A percentile compares a stretch with the other conserved stretches of the same genome.
These are phyloP conservation scores for Xenopus petersii DNA, from an alignment of 2,797 vertebrate genomes.

Conservation along the genomic window DNA sequence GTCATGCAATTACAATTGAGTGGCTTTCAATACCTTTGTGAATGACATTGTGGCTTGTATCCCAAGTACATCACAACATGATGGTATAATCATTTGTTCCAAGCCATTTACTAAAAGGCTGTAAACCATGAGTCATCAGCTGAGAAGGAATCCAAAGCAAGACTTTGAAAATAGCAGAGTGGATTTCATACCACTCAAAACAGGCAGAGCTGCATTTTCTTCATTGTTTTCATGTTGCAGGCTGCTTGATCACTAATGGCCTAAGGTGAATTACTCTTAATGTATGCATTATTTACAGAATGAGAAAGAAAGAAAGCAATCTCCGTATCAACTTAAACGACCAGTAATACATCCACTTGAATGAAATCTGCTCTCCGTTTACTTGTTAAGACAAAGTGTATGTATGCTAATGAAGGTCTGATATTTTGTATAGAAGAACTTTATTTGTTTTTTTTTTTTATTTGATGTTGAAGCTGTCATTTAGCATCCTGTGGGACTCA, in stretches of 20 bases:
- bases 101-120: neutral
- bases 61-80: neutral
- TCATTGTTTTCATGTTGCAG: neutral
- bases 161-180: neutral
- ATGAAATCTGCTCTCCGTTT: too few relatives aligned
- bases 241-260: neutral
- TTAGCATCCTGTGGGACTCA: too few relatives aligned
- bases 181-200: too few relatives aligned
- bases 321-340: too few relatives aligned
- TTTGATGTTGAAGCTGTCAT: too few relatives aligned
- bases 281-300: too few relatives aligned
- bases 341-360: too few relatives aligned
- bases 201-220: neutral
- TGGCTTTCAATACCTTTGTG: constrained; percentile 7
- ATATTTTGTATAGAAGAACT: too few relatives aligned
- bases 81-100: constrained; percentile 10
- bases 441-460: too few relatives aligned
- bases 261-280: neutral
- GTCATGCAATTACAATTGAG: constrained; percentile 3
- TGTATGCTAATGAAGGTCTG: too few relatives aligned
- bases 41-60: constrained; percentile 8
- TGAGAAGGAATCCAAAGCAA: neutral
- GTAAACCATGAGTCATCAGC: constrained; percentile 3
- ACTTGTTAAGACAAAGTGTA: too few relatives aligned
- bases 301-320: neutral